Conservation (phyloP, 2,113 vertebrate genomes). For the Vimba vimba region DNA sequence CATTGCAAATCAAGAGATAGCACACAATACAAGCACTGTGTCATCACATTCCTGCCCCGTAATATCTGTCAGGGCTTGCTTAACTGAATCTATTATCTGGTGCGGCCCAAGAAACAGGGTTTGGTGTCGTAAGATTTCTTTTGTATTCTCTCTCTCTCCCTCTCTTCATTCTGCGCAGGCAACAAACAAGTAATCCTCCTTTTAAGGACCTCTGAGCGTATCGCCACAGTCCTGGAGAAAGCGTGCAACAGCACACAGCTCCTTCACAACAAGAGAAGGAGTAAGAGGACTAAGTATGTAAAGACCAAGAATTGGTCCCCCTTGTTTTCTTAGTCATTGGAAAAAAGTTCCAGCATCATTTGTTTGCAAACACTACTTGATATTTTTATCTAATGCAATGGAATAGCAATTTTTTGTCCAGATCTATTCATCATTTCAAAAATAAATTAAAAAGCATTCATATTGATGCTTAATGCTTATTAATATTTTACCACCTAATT, state of each 20-base stretch:
- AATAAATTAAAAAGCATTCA: too few species aligned
- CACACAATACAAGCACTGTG: constrained; percentile 27
- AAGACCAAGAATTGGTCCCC: not conserved
- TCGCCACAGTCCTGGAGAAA: constrained; percentile 32
- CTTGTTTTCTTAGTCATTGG: not conserved
- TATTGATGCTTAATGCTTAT: too few species aligned
- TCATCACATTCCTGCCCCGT: constrained; percentile 43
- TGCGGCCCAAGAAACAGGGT: constrained; percentile 34
- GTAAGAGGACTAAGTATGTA: not conserved
- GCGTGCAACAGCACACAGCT: not conserved
- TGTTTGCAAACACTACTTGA: not conserved
- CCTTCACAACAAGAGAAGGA: not conserved
- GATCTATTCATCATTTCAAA: too few species aligned
- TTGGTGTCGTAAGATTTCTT: constrained; percentile 16
- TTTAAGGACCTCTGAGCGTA: constrained; percentile 54
- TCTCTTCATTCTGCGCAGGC: constrained; percentile 52
- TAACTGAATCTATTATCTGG: constrained; percentile 41
- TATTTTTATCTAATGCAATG: not conserved
- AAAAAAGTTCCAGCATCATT: not conserved
- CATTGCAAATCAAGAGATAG: constrained; percentile 42
- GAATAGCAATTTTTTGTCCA: not conserved
- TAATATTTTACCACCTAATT: too few species aligned
- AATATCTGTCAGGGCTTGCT: constrained; percentile 1
- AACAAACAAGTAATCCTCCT: constrained; percentile 58
- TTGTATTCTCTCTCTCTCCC: not conserved